Evolutionary conservation across 2,797 vertebrate genomes (phyloP).

Genomic region (Vespertilio murinus): DNA sequence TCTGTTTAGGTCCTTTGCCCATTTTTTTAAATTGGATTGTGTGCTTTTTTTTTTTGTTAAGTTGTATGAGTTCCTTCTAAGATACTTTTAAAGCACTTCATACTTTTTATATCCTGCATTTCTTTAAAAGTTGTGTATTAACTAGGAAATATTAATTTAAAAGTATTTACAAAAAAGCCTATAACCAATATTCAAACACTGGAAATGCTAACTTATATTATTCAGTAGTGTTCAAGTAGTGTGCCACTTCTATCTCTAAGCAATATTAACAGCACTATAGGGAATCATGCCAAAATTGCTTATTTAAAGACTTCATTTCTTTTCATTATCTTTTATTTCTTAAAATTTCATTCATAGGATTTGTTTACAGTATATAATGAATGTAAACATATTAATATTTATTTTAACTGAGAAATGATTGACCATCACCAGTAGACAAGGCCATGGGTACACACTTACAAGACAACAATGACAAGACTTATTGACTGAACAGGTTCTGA

Average conservation of each 20-base stretch:
- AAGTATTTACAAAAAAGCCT: neutral
- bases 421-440: neutral
- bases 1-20: no score
- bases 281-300: neutral
- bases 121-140: neutral
- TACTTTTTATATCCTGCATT: neutral
- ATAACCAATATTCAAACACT: neutral
- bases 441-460: neutral
- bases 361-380: neutral
- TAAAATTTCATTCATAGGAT: neutral
- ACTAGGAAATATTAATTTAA: neutral
- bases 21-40: no score
- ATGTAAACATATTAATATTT: neutral
- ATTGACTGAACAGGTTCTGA: neutral
- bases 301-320: neutral
- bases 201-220: neutral
- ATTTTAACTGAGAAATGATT: neutral
- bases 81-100: neutral
- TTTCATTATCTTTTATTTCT: neutral
- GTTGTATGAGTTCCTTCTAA: no score
- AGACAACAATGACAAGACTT: neutral
- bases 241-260: neutral
- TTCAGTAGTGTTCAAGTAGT: neutral
- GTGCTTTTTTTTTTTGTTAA: no score
- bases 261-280: neutral